phyloP scores from a whole-genome alignment of 2,888 invertebrate genomes.

The Sceliomorpha sp. region DNA sequence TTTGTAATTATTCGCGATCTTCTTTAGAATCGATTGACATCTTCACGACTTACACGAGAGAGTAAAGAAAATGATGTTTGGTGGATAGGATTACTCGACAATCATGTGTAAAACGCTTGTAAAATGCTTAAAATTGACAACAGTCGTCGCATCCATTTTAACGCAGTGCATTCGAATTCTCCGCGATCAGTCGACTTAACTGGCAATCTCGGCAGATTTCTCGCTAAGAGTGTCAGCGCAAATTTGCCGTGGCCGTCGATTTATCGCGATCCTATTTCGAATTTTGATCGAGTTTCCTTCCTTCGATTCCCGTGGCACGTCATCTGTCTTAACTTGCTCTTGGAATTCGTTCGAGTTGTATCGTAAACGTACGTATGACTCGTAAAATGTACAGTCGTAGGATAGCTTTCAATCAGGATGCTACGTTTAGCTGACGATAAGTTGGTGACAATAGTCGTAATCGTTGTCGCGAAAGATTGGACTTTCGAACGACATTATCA shows the following conservation, averaged over 20 bases:
- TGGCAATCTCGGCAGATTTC: slow-evolving; percentile 5
- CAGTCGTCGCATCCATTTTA: no score
- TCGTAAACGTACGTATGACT: slow-evolving; percentile 10
- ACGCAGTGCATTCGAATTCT: no score
- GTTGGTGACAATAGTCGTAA: slow-evolving; percentile 1
- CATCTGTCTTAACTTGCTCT: slow-evolving; percentile 1
- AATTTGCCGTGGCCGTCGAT: slow-evolving; percentile 4
- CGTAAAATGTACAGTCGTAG: slow-evolving; percentile 1
- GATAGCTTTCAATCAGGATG: slow-evolving; percentile 6
- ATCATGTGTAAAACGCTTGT: no score
- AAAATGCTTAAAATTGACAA: no score
- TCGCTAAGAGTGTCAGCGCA: slow-evolving; percentile 1
- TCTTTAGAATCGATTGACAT: no score
- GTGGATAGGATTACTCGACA: no score
- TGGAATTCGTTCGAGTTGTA: background rate
- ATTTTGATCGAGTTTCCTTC: slow-evolving; percentile 11
- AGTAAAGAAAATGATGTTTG: no score
- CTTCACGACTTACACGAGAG: no score
- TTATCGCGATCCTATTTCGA: slow-evolving; percentile 10
- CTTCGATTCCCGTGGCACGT: slow-evolving; percentile 5
- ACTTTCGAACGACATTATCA: no score
- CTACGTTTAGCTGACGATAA: slow-evolving; percentile 5
- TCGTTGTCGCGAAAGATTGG: no score
- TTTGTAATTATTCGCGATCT: no score
- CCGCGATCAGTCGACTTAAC: no score